phyloP scores from a whole-genome alignment of 2,888 invertebrate species.

The Stegana nigrithorax region DNA sequence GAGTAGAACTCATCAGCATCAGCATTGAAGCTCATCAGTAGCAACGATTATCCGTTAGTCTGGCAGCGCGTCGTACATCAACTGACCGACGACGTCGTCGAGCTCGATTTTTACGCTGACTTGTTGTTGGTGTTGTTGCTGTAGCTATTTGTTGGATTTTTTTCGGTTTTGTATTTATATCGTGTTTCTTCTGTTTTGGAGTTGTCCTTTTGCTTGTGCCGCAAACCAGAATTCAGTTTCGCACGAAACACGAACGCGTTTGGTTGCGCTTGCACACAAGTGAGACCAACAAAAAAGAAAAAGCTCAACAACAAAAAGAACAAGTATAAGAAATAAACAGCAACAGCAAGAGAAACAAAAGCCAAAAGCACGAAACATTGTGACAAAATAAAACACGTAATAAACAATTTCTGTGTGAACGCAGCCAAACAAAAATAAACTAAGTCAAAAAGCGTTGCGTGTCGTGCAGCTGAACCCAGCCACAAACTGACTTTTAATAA shows the following conservation, averaged over 20 bases:
- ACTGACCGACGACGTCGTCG: constrained; percentile 16
- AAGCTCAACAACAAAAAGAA: constrained; percentile 19
- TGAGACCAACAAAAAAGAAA: constrained; percentile 17
- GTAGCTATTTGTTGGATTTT: too few relatives aligned
- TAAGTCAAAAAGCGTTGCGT: neutral
- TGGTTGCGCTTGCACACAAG: constrained; percentile 40
- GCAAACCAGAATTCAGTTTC: constrained; percentile 62
- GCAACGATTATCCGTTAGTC: constrained; percentile 33
- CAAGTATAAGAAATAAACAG: constrained; percentile 17
- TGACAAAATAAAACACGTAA: neutral
- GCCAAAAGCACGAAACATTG: too few relatives aligned
- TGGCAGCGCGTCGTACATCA: constrained; percentile 30
- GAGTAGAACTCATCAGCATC: constrained; percentile 27
- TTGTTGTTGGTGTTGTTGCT: too few relatives aligned
- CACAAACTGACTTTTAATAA: constrained; percentile 5
- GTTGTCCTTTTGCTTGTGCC: constrained; percentile 47
- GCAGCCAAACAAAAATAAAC: constrained; percentile 4
- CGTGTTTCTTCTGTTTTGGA: constrained; percentile 24
- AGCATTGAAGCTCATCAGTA: constrained; percentile 21
- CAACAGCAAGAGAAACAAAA: too few relatives aligned
- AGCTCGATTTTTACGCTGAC: neutral
- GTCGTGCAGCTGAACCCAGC: neutral
- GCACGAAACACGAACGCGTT: constrained; percentile 67
- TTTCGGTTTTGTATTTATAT: too few relatives aligned
- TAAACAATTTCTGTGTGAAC: neutral